Evolutionary conservation across 2,888 invertebrate genomes (phyloP).

Genomic region (Drosophila kuntzei): DNA sequence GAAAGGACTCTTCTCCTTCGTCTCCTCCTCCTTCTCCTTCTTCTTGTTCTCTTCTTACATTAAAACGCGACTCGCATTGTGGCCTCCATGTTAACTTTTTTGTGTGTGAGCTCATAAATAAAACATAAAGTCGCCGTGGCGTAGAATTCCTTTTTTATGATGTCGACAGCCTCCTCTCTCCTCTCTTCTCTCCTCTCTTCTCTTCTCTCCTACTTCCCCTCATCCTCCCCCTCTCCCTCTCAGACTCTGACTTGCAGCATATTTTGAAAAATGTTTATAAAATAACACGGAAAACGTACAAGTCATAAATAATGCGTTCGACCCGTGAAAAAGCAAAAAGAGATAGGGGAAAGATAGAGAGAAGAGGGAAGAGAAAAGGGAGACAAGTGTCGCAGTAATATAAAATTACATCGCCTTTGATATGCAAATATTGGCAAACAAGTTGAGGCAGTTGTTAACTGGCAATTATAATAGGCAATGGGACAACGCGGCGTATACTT

Average conservation of each 20-base stretch:
- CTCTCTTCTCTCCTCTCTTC: background rate
- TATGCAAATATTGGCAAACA: constrained; percentile 71
- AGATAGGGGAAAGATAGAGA: too few relatives aligned
- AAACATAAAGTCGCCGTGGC: constrained; percentile 77
- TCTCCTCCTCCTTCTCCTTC: background rate
- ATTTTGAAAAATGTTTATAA: constrained; percentile 80
- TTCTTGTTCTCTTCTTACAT: constrained; percentile 43
- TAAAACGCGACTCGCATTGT: constrained; percentile 71
- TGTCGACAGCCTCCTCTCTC: constrained; percentile 51
- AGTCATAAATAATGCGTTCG: constrained; percentile 81
- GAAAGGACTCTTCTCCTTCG: constrained; percentile 2
- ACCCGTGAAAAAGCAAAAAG: constrained; percentile 10
- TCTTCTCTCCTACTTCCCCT: background rate
- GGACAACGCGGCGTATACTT: constrained; percentile 31
- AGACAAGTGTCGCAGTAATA: constrained; percentile 70
- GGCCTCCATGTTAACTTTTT: constrained; percentile 55
- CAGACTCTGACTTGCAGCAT: constrained; percentile 50
- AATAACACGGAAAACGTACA: constrained; percentile 78
- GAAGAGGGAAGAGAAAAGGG: background rate
- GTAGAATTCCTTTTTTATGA: constrained; percentile 69
- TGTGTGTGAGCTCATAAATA: constrained; percentile 76
- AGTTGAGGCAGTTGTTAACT: constrained; percentile 40
- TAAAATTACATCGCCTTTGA: constrained; percentile 76
- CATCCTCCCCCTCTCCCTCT: background rate
- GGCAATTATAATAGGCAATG: constrained; percentile 37